Evolutionary conservation across 1,140 invertebrate genomes (phyloP).

Genomic region (Drusus annulatus): DNA sequence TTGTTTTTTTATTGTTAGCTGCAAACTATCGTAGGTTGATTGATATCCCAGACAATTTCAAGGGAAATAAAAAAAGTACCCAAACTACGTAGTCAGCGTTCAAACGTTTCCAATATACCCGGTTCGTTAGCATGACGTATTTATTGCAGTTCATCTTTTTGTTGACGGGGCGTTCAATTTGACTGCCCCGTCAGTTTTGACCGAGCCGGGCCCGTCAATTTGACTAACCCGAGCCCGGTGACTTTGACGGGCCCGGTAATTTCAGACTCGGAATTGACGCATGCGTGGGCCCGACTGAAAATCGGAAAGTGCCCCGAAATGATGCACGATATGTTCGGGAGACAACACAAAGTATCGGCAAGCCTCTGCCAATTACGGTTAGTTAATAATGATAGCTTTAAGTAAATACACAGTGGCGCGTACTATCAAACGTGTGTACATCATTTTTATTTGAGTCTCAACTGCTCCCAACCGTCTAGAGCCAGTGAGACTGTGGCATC

Average conservation of each 20-base stretch:
- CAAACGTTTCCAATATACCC: neutral
- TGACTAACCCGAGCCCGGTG: neutral
- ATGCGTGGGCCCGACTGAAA: neutral
- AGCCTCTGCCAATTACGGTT: slow-evolving; percentile 7
- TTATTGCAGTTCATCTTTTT: slow-evolving; percentile 35
- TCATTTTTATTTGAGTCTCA: too few species aligned
- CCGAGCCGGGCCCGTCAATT: neutral
- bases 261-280: neutral
- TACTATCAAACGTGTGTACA: neutral
- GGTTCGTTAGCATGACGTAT: slow-evolving; percentile 11
- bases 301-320: neutral
- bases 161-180: slow-evolving; percentile 21
- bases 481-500: too few species aligned
- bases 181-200: slow-evolving; percentile 28
- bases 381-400: slow-evolving; percentile 22
- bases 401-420: neutral
- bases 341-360: neutral
- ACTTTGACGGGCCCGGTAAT: slow-evolving; percentile 13
- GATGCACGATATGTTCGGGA: neutral
- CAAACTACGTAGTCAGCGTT: too few species aligned
- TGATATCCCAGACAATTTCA: too few species aligned
- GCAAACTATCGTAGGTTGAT: too few species aligned
- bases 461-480: too few species aligned
- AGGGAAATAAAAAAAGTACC: too few species aligned
- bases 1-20: too few species aligned